Evolutionary conservation across 2,113 vertebrate genomes (phyloP), one percentile per base, ranked within the genome.

Genomic region (human): DNA sequence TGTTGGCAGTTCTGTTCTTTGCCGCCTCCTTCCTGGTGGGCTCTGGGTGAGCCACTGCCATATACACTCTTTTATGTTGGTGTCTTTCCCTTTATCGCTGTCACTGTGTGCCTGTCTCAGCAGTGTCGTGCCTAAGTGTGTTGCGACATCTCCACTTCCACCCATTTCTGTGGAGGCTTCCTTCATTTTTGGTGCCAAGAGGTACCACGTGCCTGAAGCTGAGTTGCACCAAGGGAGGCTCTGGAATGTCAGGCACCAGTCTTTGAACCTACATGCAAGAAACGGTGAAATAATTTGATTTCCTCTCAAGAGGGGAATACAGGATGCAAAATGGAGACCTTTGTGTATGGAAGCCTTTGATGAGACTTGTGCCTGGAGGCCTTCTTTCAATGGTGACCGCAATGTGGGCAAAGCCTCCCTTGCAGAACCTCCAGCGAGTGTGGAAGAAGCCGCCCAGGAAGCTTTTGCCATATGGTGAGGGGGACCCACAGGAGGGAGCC

Each of bases 271-370:
- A 8, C 7, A 1, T 0, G 22, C 50, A 43, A 30, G 52, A 78
- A 48, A 57, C 4, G 2, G 59, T 6, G 16, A 23, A 52, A 30
- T 38, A 14, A 30, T 38, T 16, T 75, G 11, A 10, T 35, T 32
- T 25, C 23, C 23, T 75, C 11, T 13, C 48, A 43, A 16, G 64
- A 8, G 52, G 43, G 35, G 9, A 11, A 45, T 30, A 35, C 5
- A n/a, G 50, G 16, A 43, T 1, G 5, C 7, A 45, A 25, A 30
- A 38, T 3, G 2, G 59, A 72, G 5, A 18, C 0, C 30, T 64
- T 64, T 30, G 5, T 4, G 0, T 1, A 22, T 16, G 32, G 18
- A 18, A 12, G 0, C 13, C 13, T 25, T 35, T 25, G 32, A 40
- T 43, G 70, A 35, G 6, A 12, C 10, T 3, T 6, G 12, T 32